Conservation (phyloP, 2,797 vertebrate species). For the Trachurus trachurus region DNA sequence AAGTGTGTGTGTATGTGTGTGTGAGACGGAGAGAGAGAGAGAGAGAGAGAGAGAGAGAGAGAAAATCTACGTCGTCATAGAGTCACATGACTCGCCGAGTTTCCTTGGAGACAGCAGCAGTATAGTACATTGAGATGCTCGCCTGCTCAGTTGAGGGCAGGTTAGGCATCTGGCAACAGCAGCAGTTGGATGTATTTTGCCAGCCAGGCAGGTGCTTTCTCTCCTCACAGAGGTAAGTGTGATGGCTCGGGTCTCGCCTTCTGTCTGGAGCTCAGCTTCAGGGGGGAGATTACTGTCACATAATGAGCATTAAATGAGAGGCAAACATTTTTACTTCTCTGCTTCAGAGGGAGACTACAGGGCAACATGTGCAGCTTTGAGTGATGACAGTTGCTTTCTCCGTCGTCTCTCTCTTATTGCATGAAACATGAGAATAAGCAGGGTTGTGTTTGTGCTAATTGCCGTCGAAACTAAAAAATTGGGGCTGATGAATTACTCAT, state of each 20-base stretch:
- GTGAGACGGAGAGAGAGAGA: slow-evolving; percentile 35
- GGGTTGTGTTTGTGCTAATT: slow-evolving; percentile 15
- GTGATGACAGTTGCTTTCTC: slow-evolving; percentile 10
- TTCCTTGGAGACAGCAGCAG: slow-evolving; percentile 91
- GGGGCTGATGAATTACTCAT: slow-evolving; percentile 30
- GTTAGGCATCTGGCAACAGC: slow-evolving; percentile 81
- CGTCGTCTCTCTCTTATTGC: background rate
- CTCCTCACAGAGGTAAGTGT: slow-evolving; percentile 82
- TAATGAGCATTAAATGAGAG: slow-evolving; percentile 21
- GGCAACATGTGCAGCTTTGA: slow-evolving; percentile 46
- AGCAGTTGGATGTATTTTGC: slow-evolving; percentile 80
- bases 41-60: slow-evolving; percentile 57
- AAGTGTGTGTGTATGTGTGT: background rate
- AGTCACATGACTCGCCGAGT: slow-evolving; percentile 86
- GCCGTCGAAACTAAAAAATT: background rate
- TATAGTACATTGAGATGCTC: slow-evolving; percentile 87
- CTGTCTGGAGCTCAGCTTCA: slow-evolving; percentile 39
- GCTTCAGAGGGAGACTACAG: slow-evolving; percentile 9
- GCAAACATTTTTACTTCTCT: slow-evolving; percentile 9
- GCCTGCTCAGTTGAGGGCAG: slow-evolving; percentile 82
- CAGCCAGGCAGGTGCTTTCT: slow-evolving; percentile 75
- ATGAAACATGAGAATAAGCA: slow-evolving; percentile 10
- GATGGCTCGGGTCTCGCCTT: slow-evolving; percentile 36
- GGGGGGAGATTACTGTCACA: slow-evolving; percentile 9
- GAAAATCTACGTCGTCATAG: slow-evolving; percentile 74